Evolutionary conservation across 2,113 vertebrate species (phyloP).

Genomic region (Pluvialis apricaria): DNA sequence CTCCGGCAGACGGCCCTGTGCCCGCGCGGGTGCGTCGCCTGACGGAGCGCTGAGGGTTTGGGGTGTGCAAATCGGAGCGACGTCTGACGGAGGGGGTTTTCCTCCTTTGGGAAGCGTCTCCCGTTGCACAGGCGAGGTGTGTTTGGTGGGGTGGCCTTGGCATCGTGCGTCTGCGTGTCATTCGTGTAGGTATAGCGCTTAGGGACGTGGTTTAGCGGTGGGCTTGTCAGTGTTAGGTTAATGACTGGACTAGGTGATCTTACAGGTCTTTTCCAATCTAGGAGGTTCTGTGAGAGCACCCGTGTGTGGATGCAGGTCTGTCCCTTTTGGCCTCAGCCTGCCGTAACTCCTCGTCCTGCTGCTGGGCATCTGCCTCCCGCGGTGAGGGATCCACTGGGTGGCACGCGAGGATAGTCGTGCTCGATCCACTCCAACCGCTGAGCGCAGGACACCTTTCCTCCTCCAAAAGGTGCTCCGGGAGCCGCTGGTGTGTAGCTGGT

Average conservation of each 20-base stretch:
- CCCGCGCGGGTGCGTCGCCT: not conserved
- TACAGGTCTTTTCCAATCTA: no score
- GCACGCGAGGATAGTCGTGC: fast-evolving
- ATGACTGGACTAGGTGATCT: no score
- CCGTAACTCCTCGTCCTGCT: not conserved
- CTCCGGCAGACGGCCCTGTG: fast-evolving
- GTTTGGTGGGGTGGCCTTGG: not conserved
- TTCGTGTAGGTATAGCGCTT: no score
- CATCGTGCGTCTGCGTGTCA: no score
- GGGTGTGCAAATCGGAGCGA: fast-evolving
- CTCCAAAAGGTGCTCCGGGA: not conserved
- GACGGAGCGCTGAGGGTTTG: not conserved
- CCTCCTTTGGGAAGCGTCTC: not conserved
- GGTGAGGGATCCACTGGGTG: fast-evolving
- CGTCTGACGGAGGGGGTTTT: fast-evolving
- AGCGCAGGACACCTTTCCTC: not conserved
- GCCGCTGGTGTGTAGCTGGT: not conserved
- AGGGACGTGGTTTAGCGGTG: no score
- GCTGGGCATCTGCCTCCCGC: not conserved
- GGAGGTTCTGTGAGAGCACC: no score
- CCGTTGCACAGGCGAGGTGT: fast-evolving
- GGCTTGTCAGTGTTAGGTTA: no score
- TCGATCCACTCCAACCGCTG: fast-evolving
- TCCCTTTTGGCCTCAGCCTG: not conserved
- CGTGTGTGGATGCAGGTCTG: fast-evolving